Percentiles rank a stretch among this genome's conserved stretches.
Conservation (phyloP, 2,113 vertebrate genomes). For the Nymphicus hollandicus region DNA sequence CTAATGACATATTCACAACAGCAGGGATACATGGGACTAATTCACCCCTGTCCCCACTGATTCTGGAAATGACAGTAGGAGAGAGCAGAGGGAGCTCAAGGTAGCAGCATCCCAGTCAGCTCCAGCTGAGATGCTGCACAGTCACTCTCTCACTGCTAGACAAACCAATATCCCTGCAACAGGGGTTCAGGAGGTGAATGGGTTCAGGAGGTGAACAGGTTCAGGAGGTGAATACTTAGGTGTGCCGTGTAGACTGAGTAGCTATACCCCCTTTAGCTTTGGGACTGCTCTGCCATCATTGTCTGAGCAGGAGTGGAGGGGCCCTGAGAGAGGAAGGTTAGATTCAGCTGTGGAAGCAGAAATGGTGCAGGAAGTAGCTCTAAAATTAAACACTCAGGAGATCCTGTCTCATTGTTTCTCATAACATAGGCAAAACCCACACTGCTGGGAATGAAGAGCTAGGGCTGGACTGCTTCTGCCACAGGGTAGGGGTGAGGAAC, state of each 20-base stretch:
- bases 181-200: background rate
- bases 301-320: background rate
- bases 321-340: background rate
- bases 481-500: background rate
- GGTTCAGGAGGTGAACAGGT: background rate
- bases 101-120: background rate
- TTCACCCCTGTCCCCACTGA: no score
- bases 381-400: accelerated
- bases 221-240: background rate
- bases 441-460: background rate
- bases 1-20: background rate
- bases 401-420: background rate
- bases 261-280: background rate
- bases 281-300: background rate
- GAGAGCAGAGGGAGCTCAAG: background rate
- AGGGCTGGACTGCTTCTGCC: background rate
- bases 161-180: background rate
- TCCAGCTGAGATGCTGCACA: background rate
- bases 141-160: accelerated
- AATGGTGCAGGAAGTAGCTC: background rate
- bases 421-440: accelerated
- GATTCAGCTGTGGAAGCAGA: background rate
- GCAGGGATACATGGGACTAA: background rate
- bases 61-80: background rate
- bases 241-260: accelerated